A percentile compares a stretch with the other conserved stretches of the same genome.
These are phyloP conservation scores for Neofelis nebulosa DNA, from an alignment of 2,113 vertebrate species.

Conservation along the genomic window DNA sequence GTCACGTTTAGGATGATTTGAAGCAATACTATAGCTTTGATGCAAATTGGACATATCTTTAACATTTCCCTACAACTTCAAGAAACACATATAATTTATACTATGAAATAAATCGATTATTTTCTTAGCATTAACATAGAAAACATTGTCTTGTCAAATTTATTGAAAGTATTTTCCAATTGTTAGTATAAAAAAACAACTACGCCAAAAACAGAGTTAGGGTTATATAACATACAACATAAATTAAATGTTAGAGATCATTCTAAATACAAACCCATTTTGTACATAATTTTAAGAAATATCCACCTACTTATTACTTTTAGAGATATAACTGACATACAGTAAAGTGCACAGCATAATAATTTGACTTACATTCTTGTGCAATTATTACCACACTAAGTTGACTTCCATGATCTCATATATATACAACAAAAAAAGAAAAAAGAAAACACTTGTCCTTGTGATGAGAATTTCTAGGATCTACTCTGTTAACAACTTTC, in stretches of 20 bases:
- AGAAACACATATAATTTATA: background rate
- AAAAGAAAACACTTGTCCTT: background rate
- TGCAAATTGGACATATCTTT: background rate
- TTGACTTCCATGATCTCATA: background rate
- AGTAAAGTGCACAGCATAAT: background rate
- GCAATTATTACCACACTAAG: background rate
- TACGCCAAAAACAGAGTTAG: background rate
- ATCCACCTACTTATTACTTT: background rate
- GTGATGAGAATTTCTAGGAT: background rate
- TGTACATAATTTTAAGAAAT: background rate
- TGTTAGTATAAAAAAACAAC: background rate
- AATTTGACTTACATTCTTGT: background rate
- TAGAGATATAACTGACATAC: background rate
- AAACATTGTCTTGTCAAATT: background rate
- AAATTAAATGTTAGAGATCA: background rate
- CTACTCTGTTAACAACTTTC: background rate
- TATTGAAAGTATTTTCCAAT: background rate
- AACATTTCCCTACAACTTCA: background rate
- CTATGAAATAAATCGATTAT: background rate
- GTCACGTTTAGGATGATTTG: no score
- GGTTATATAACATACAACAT: background rate
- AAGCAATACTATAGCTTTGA: background rate
- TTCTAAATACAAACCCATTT: background rate
- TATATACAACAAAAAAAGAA: background rate
- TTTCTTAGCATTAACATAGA: background rate